These are phyloP conservation scores for Psilopsiagon aymara DNA, from an alignment of 2,113 vertebrate species.

Conservation along the genomic window DNA sequence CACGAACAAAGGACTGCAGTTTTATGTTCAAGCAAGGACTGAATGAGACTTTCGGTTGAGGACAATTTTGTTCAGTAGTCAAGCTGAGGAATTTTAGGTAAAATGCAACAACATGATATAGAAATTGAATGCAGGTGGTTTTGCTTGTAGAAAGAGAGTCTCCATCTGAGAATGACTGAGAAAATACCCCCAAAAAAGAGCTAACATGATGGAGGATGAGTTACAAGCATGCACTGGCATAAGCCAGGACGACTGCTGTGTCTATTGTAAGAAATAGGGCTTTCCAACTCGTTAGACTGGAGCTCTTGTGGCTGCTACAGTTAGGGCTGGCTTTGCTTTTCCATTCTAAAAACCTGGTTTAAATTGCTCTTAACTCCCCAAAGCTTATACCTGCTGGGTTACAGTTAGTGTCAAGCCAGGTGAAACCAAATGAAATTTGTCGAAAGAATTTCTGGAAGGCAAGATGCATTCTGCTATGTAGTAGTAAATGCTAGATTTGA, in stretches of 20 bases:
- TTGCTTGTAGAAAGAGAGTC: neutral
- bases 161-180: neutral
- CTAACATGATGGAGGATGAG: neutral
- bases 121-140: neutral
- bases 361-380: conserved; percentile 31
- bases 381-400: conserved; percentile 24
- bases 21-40: neutral
- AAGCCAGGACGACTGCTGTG: neutral
- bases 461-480: neutral
- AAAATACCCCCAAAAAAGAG: neutral
- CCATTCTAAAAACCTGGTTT: neutral
- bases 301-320: neutral
- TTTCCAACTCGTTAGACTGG: neutral
- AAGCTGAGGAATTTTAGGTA: neutral
- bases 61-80: neutral
- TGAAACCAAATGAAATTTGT: neutral
- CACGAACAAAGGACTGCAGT: neutral
- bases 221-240: neutral
- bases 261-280: neutral
- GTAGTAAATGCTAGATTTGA: neutral
- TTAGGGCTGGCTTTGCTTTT: neutral
- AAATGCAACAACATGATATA: neutral
- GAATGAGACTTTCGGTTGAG: neutral
- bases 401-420: conserved; percentile 2
- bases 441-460: conserved; percentile 28